Conservation (phyloP, 2,113 vertebrate genomes). For the Tursiops truncatus region DNA sequence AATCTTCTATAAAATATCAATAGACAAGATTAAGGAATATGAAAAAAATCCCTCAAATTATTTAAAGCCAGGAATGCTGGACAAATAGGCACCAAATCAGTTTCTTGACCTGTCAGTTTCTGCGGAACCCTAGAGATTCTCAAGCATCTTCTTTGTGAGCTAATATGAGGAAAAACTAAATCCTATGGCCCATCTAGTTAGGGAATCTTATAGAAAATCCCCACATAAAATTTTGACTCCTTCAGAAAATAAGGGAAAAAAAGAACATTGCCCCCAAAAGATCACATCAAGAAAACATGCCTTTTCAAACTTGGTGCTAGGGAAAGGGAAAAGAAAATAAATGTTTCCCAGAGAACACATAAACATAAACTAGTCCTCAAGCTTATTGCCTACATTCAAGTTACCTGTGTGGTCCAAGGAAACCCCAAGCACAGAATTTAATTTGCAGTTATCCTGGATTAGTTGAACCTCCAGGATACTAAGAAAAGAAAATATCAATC, state of each 20-base stretch:
- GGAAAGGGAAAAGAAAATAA: background rate
- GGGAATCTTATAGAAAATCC: background rate
- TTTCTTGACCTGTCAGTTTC: background rate
- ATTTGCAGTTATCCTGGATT: background rate
- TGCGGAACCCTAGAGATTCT: background rate
- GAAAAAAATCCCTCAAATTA: background rate
- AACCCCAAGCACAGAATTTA: slow-evolving; percentile 39
- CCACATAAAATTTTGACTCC: background rate
- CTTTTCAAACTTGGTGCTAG: background rate
- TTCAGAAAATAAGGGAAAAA: background rate
- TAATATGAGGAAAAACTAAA: background rate
- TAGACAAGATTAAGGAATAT: background rate
- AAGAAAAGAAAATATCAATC: slow-evolving; percentile 5
- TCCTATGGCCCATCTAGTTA: background rate
- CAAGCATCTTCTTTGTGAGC: background rate
- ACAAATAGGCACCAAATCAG: background rate
- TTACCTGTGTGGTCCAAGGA: background rate
- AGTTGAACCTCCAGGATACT: background rate
- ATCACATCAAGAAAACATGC: background rate
- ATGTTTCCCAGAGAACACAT: background rate
- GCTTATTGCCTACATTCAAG: background rate
- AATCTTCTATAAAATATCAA: background rate
- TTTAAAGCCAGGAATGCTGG: background rate
- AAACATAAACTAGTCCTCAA: background rate
- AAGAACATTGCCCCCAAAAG: background rate